A percentile compares a stretch with the other conserved stretches of the same genome.
phyloP scores from a whole-genome alignment of 2,888 invertebrate species.

The Acleris laterana region DNA sequence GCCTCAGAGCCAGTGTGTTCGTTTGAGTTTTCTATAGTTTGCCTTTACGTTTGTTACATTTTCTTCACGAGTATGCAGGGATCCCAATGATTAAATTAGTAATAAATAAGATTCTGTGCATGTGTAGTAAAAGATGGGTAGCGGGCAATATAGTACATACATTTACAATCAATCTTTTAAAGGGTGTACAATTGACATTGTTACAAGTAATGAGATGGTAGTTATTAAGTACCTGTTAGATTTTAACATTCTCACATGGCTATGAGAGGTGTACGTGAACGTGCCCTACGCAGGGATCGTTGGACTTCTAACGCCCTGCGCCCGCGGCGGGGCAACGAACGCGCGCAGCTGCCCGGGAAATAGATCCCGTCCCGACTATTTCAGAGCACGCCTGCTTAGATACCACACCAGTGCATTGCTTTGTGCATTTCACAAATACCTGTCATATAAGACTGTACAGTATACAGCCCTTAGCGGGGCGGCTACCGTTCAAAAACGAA shows the following conservation, averaged over 20 bases:
- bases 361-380: constrained; percentile 82
- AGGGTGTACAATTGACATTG: too few relatives aligned
- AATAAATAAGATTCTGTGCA: too few relatives aligned
- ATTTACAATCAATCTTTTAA: too few relatives aligned
- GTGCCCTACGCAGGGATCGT: constrained; percentile 70
- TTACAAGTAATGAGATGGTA: too few relatives aligned
- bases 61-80: too few relatives aligned
- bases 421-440: constrained; percentile 58
- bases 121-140: too few relatives aligned
- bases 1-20: too few relatives aligned
- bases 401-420: constrained; percentile 59
- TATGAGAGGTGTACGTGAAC: constrained; percentile 18
- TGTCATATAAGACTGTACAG: constrained; percentile 64
- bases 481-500: constrained; percentile 2
- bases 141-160: too few relatives aligned
- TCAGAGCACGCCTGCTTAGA: constrained; percentile 76
- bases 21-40: too few relatives aligned
- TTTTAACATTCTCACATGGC: neutral
- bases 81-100: too few relatives aligned
- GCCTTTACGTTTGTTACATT: too few relatives aligned
- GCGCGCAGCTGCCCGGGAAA: constrained; percentile 82
- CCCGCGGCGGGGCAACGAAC: constrained; percentile 74
- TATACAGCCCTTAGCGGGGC: neutral
- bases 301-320: constrained; percentile 81
- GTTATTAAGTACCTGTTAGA: too few relatives aligned